Evolutionary conservation across 2,888 invertebrate species (phyloP), one percentile per base, ranked within the genome.

Genomic region (Drosophila borborema): DNA sequence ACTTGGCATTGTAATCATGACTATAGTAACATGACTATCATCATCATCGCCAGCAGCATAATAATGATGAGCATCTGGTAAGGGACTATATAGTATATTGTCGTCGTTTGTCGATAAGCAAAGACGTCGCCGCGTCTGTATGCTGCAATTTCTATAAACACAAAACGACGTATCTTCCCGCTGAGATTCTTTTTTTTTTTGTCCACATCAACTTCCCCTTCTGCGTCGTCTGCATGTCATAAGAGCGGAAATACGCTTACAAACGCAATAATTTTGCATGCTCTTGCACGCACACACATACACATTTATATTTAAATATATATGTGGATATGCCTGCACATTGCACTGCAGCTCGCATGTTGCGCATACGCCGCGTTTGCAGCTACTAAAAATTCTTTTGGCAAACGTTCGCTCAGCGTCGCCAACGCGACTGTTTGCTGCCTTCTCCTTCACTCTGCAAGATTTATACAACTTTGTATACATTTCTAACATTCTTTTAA

Each of bases 201-300:
- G 5, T 23, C 2, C 40, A 41, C 61, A 51, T 38, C 16, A 18
- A n/a, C 16, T 16, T 12, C 14, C 34, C 34, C 34, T 2, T 28
- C 40, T 28, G 10, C 14, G 51, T 34, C 34, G 78, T 61, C 64
- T 62, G 66, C 54, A 40, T 80, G 80, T 81, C 80, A 81, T 80
- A 80, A 72, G 72, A 75, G 49, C 75, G 75, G 70, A 82, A 82
- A 75, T 80, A 75, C 72, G 79, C 82, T 82, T 82, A 80, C 80
- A 79, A 79, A 79, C 67, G 80, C 75, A 72, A 80, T 80, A 81
- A 75, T 82, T 82, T 72, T 79, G 64, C 78, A 74, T 71, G 48
- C 73, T 54, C 45, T 49, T 56, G 49, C 67, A 46, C 58, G 55
- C 56, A 31, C 38, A 34, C 18, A 34, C 18, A 43, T 34, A 59